Evolutionary conservation across 2,888 invertebrate genomes (phyloP).

Genomic region (Patella caerulea): DNA sequence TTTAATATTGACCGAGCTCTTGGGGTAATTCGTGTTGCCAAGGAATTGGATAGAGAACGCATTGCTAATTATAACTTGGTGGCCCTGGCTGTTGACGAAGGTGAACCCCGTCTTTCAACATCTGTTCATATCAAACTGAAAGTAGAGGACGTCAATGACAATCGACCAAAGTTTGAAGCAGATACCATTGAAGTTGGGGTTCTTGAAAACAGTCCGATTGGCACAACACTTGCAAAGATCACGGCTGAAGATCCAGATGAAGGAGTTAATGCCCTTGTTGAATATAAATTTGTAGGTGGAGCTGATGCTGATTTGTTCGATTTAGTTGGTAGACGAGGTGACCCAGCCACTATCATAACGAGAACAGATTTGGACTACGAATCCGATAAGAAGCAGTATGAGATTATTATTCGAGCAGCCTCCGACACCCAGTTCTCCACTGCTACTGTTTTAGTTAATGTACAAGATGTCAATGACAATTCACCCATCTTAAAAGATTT

Average conservation of each 20-base stretch:
- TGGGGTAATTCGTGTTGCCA: constrained; percentile 91
- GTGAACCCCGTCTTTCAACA: constrained; percentile 77
- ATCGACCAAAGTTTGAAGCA: constrained; percentile 89
- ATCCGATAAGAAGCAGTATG: constrained; percentile 90
- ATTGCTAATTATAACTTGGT: constrained; percentile 87
- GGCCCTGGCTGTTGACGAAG: constrained; percentile 91
- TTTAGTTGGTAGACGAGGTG: constrained; percentile 78
- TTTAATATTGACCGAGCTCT: constrained; percentile 94
- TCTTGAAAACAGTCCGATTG: constrained; percentile 95
- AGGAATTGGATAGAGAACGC: constrained; percentile 91
- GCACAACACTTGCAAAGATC: constrained; percentile 91
- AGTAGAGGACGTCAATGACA: constrained; percentile 96
- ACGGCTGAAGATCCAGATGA: constrained; percentile 93
- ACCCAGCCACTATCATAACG: constrained; percentile 86
- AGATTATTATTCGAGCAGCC: constrained; percentile 89
- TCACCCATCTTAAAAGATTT: constrained; percentile 93
- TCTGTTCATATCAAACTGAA: constrained; percentile 86
- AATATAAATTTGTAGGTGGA: constrained; percentile 92
- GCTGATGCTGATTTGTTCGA: constrained; percentile 86
- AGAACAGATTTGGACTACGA: constrained; percentile 96
- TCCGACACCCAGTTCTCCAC: constrained; percentile 91
- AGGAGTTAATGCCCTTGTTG: constrained; percentile 92
- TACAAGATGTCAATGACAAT: constrained; percentile 94
- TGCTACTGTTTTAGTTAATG: constrained; percentile 87
- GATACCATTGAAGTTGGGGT: constrained; percentile 91